Percentiles rank a stretch among this genome's conserved stretches.
These are phyloP conservation scores for Lasioglossum pauxillum DNA, from an alignment of 2,888 invertebrate species.

Conservation along the genomic window DNA sequence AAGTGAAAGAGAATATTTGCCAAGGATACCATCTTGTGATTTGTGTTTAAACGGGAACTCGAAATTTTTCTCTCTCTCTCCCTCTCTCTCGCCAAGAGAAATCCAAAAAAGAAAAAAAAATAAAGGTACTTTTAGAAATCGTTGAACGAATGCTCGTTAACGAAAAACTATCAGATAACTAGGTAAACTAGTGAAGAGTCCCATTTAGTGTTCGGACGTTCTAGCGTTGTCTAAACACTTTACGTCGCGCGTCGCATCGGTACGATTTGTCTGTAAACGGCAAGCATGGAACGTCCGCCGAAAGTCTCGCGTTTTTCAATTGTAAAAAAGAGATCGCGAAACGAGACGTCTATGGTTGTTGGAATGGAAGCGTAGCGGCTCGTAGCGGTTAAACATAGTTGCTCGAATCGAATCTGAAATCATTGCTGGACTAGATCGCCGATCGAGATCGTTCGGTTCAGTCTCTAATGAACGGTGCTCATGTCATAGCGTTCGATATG, in stretches of 20 bases:
- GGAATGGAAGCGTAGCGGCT: conserved; percentile 38
- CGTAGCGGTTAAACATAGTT: background rate
- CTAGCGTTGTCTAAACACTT: background rate
- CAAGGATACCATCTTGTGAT: conserved; percentile 16
- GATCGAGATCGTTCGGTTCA: background rate
- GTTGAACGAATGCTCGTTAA: background rate
- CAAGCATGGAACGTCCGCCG: background rate
- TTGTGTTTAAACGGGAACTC: background rate
- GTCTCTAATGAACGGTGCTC: conserved; percentile 45
- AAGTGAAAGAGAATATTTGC: conserved; percentile 54
- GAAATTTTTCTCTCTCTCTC: too few species aligned
- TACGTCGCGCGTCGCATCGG: background rate
- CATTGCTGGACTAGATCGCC: conserved; percentile 5
- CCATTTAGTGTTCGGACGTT: background rate
- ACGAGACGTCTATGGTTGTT: background rate
- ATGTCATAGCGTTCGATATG: conserved; percentile 54
- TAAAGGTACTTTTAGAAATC: background rate
- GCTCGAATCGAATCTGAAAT: background rate
- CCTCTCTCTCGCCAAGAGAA: background rate
- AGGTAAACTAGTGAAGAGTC: background rate
- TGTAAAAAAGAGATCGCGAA: background rate
- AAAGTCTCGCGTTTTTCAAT: background rate
- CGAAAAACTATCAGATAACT: background rate
- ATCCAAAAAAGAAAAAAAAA: background rate
- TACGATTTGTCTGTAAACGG: background rate